Conservation (phyloP, 2,113 vertebrate genomes). For the Mastomys natalensis region DNA sequence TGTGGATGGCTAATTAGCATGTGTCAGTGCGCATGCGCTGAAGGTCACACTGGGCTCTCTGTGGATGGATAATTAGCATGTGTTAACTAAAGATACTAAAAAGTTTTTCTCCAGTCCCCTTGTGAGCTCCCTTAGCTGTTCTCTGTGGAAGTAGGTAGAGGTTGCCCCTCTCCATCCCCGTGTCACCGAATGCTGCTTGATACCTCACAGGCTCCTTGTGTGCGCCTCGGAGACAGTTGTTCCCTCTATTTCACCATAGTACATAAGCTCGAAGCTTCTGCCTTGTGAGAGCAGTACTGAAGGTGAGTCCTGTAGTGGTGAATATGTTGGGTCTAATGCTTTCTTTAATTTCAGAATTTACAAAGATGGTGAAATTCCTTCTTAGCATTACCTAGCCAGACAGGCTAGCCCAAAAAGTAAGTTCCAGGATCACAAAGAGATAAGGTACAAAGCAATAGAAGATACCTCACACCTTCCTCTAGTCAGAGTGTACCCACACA, state of each 20-base stretch:
- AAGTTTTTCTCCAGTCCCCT: not conserved
- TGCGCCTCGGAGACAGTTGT: rapidly evolving
- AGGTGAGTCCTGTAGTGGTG: not conserved
- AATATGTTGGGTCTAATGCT: too few relatives aligned
- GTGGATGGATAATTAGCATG: not conserved
- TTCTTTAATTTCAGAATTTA: not conserved
- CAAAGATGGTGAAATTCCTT: not conserved
- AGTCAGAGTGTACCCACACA: too few relatives aligned
- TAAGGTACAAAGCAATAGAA: not conserved
- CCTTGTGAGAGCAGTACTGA: not conserved
- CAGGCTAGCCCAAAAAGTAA: not conserved
- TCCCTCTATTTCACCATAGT: rapidly evolving
- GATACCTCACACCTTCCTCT: not conserved
- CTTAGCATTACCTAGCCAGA: not conserved
- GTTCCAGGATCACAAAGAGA: not conserved
- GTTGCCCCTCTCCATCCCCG: rapidly evolving
- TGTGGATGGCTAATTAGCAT: too few relatives aligned
- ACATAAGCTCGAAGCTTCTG: rapidly evolving
- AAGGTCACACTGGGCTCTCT: rapidly evolving
- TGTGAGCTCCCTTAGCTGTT: not conserved
- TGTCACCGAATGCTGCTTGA: not conserved
- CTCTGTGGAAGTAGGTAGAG: too few relatives aligned
- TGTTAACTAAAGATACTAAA: not conserved
- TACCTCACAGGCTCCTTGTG: not conserved
- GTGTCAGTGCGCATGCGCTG: too few relatives aligned